Conservation (phyloP, 2,113 vertebrate genomes). For the Rhineura floridana region DNA sequence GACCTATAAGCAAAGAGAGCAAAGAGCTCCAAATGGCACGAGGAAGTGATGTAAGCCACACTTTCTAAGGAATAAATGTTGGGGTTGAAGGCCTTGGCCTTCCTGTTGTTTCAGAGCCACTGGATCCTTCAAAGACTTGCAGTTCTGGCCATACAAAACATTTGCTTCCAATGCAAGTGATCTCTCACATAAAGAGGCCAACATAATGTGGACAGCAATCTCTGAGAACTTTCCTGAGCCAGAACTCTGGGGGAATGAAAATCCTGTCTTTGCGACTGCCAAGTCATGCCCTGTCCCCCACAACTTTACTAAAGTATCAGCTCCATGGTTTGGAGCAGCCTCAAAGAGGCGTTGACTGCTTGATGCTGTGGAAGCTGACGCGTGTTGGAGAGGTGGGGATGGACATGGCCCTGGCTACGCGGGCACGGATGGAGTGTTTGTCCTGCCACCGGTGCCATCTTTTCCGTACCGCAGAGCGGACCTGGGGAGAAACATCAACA, state of each 20-base stretch:
- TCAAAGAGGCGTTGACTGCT: slow-evolving; percentile 84
- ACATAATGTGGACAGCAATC: slow-evolving; percentile 1
- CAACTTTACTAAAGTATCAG: fast-evolving
- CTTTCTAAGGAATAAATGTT: not conserved
- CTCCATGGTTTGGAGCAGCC: fast-evolving
- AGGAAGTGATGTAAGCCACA: not conserved
- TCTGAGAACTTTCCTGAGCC: not conserved
- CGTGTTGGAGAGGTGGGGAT: slow-evolving; percentile 95
- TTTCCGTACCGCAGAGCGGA: slow-evolving; percentile 89
- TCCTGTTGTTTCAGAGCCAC: not conserved
- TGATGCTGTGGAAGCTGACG: slow-evolving; percentile 98
- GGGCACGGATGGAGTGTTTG: slow-evolving; percentile 89
- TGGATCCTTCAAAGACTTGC: not conserved
- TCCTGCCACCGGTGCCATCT: slow-evolving; percentile 95
- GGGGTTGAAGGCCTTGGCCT: not conserved
- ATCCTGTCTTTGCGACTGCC: not conserved
- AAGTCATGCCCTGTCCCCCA: fast-evolving
- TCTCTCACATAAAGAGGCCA: not conserved
- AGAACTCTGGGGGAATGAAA: not conserved
- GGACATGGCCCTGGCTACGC: slow-evolving; percentile 93
- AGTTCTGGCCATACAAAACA: not conserved
- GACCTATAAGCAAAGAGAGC: not conserved
- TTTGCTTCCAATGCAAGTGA: not conserved
- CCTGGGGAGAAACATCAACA: slow-evolving; percentile 70
- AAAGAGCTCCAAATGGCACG: not conserved